Evolutionary conservation across 1,140 invertebrate genomes (phyloP), one percentile per base, ranked within the genome.

Genomic region (Pachypsylla venusta): DNA sequence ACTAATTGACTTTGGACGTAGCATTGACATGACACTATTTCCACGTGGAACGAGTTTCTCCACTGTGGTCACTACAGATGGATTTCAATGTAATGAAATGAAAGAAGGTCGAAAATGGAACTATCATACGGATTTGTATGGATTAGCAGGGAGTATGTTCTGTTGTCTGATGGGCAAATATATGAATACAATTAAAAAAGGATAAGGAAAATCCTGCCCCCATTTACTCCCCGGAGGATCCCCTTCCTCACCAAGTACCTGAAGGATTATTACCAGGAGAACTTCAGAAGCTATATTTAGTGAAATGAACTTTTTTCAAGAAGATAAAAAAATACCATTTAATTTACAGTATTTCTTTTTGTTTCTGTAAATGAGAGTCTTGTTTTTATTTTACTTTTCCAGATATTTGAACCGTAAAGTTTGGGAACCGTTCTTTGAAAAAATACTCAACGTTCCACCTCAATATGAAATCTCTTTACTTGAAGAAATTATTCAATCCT

Each of bases 111-210:
- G 81, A 66, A 85, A 88, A 1, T 96, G 93, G 93, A 92, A 85
- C 26, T 94, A 90, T 71, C 91, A 95, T 72, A 87, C 87, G 28
- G 92, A 95, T 75, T 73, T 91, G 62, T 93, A 85, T 75, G 91
- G 90, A 62, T 70, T 93, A 59, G 87, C 86, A 59, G 87, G 85
- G 20, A 87, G 87, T 22, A 83, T 90, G 60, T 85, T 93, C 73
- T 84, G 87, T 48, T 72, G 94, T 60, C 70, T 93, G 20, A 89
- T 92, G 73, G 85, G 86, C 25, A 82, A 83, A 66, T 93, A 93
- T 68, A 93, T 94, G 83, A 83, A 88, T 64, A 77, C 88, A 53
- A 78, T 77, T 28, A 80, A 83, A 67, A 75, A 75, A 55, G 71
- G 77, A 58, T 79, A n/a, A n/a, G n/a, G n/a, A n/a, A n/a, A n/a